Evolutionary conservation across 2,888 invertebrate species (phyloP).

Genomic region (Geotrupes spiniger): DNA sequence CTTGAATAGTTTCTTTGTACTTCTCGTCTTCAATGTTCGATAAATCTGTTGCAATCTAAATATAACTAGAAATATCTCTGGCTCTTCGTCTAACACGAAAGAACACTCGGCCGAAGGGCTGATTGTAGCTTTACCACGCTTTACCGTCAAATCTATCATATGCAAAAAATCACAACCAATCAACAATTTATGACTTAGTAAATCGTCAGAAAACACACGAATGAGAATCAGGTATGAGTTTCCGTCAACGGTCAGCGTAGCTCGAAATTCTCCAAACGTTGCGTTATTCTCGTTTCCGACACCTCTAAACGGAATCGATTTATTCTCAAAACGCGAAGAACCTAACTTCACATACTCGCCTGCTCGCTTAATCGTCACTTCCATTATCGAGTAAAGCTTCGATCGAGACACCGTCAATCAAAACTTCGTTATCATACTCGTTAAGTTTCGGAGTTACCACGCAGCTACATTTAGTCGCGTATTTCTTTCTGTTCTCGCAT

Average conservation of each 20-base stretch:
- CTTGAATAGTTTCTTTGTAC: conserved; percentile 15
- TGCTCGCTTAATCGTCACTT: too few species aligned
- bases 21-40: not conserved
- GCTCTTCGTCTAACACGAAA: not conserved
- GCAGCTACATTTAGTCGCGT: too few species aligned
- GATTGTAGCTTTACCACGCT: conserved; percentile 1
- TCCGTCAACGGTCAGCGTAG: conserved; percentile 2
- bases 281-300: conserved; percentile 7
- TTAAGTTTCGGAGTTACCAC: too few species aligned
- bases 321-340: conserved; percentile 7
- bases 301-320: conserved; percentile 10
- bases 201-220: conserved; percentile 16
- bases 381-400: too few species aligned
- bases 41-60: conserved; percentile 4
- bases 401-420: too few species aligned
- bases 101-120: not conserved
- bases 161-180: conserved; percentile 15
- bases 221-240: conserved; percentile 5
- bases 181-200: conserved; percentile 9
- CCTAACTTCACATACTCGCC: conserved; percentile 8
- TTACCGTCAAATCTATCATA: conserved; percentile 4
- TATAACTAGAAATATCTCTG: conserved; percentile 1
- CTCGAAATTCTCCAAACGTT: conserved; percentile 15
- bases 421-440: too few species aligned
- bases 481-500: too few species aligned